Conservation (phyloP, 2,888 invertebrate species). For the Elgonia sp. region DNA sequence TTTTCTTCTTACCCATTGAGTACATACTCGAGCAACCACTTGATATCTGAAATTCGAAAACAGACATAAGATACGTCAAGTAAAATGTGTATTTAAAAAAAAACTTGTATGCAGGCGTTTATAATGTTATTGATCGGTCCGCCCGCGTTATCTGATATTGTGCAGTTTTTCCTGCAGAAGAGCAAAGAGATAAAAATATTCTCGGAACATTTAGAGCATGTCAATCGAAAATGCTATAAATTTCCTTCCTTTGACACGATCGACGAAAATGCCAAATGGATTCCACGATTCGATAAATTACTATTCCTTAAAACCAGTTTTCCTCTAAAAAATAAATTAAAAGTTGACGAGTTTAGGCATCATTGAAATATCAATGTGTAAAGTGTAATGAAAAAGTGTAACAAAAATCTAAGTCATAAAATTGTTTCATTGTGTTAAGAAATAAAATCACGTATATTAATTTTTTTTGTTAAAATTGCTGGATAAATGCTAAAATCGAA, state of each 20-base stretch:
- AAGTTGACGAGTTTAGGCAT: neutral
- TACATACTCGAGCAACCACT: slow-evolving; percentile 86
- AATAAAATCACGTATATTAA: too few species aligned
- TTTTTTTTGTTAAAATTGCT: too few species aligned
- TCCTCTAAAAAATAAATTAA: neutral
- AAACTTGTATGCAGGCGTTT: slow-evolving; percentile 26
- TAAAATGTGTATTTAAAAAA: neutral
- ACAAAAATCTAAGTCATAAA: too few species aligned
- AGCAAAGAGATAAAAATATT: slow-evolving; percentile 65
- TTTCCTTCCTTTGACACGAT: slow-evolving; percentile 47
- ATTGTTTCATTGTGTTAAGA: too few species aligned
- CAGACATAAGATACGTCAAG: neutral
- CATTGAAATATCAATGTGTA: neutral
- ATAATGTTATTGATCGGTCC: slow-evolving; percentile 63
- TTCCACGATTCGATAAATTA: neutral
- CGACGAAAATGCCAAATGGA: slow-evolving; percentile 20
- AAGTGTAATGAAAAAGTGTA: neutral
- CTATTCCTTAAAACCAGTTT: slow-evolving; percentile 9
- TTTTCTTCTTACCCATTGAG: slow-evolving; percentile 86
- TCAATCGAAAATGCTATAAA: slow-evolving; percentile 67
- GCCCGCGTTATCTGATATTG: slow-evolving; percentile 49
- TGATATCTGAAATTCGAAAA: slow-evolving; percentile 81
- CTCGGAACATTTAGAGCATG: slow-evolving; percentile 64
- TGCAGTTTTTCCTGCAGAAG: slow-evolving; percentile 40
- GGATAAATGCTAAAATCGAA: too few species aligned